These are phyloP conservation scores for Epizoanthus rinbou DNA, from an alignment of 92 coral and sea anemone genomes.

Conservation along the genomic window DNA sequence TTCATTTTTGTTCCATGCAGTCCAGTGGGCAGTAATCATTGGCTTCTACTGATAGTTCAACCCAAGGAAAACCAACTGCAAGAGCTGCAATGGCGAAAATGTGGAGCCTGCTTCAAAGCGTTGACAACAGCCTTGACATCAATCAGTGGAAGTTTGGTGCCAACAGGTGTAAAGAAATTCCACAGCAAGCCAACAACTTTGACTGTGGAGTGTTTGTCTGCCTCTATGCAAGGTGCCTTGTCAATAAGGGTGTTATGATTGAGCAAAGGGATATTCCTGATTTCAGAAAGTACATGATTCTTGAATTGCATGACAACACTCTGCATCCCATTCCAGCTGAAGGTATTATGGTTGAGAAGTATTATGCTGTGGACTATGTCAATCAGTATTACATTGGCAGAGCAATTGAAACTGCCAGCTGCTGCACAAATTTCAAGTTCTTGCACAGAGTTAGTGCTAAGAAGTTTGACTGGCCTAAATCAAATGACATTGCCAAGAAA, in stretches of 20 bases:
- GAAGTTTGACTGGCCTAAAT: too few species aligned
- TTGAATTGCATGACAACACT: too few species aligned
- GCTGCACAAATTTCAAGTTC: slow-evolving; percentile 35
- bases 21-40: background rate
- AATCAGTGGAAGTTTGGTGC: slow-evolving; percentile 16
- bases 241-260: slow-evolving; percentile 28
- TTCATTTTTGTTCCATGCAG: slow-evolving; percentile 2
- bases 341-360: background rate
- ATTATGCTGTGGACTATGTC: slow-evolving; percentile 45
- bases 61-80: slow-evolving; percentile 26
- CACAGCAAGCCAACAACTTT: slow-evolving; percentile 39
- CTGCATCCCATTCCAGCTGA: too few species aligned
- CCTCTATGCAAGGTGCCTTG: slow-evolving; percentile 44
- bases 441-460: background rate
- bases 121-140: slow-evolving; percentile 22
- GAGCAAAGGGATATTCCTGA: slow-evolving; percentile 30
- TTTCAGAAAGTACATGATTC: slow-evolving; percentile 1
- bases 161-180: slow-evolving; percentile 13
- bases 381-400: slow-evolving; percentile 39
- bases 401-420: background rate
- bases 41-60: slow-evolving; percentile 32
- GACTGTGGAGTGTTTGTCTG: slow-evolving; percentile 48
- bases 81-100: background rate
- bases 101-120: slow-evolving; percentile 18
- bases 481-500: background rate